Evolutionary conservation across 2,797 vertebrate species (phyloP), one percentile per base, ranked within the genome.

Genomic region (Chloroceryle amazona): DNA sequence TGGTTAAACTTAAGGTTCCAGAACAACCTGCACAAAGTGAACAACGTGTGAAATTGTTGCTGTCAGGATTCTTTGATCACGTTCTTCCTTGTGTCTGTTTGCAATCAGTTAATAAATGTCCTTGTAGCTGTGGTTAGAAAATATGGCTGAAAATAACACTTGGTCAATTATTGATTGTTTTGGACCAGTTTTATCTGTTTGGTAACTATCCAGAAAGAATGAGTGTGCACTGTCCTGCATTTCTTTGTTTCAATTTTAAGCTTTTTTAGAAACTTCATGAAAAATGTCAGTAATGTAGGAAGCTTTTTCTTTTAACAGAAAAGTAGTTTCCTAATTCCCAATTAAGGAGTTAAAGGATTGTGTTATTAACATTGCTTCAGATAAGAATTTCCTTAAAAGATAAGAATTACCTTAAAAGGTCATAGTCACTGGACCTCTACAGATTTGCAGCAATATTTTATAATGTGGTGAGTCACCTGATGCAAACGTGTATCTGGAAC

Each of bases 11-110:
- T 71, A 87, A 83, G 71, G 80, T 96, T 97, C 88, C 95, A 96
- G 85, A 97, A 86, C 75, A 95, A 67, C 94, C 93, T 95, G 89
- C 86, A 91, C 92, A 82, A 97, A 81, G 65, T 57, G 92, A 93
- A 95, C 75, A 66, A 78, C 5, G 3, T 80, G 57, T 86, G 86
- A 92, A 95, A 87, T 91, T 93, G 54, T 86, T 84, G 35, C 44
- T n/a, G 66, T 81, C 54, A 73, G 80, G 72, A 82, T 92, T 91
- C 42, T 84, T 76, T 8, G 37, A 66, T 96, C 51, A 74, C 49
- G 9, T 58, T 90, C 67, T 79, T 86, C 51, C 46, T 78, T 66
- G 49, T 15, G 49, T 15, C 60, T 72, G 9, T 73, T 81, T 47
- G 87, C 73, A 63, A 16, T 46, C 31, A 62, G 57, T 63, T 76